Conservation (phyloP, 2,888 invertebrate genomes). For the Epsilonema sp. region DNA sequence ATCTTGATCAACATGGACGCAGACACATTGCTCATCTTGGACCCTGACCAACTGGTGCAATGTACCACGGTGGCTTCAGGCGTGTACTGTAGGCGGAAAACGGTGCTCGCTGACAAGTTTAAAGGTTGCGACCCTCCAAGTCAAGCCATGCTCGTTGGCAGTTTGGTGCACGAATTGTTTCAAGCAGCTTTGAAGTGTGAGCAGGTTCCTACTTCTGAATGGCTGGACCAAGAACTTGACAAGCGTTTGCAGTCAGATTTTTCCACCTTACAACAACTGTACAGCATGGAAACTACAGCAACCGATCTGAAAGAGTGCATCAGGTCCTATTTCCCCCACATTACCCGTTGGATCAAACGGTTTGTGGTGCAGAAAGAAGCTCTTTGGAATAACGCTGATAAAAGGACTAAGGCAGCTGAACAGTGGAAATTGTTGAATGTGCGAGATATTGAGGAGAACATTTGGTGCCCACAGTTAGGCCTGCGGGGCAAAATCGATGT, state of each 20-base stretch:
- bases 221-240: background rate
- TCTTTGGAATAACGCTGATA: no score
- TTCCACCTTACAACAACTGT: background rate
- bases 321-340: background rate
- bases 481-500: slow-evolving; percentile 76
- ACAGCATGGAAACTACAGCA: no score
- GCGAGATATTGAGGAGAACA: slow-evolving; percentile 74
- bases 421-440: slow-evolving; percentile 42
- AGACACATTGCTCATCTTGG: background rate
- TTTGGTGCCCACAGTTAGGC: slow-evolving; percentile 69
- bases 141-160: slow-evolving; percentile 53
- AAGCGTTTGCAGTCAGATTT: background rate
- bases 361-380: background rate
- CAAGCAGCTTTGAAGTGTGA: background rate
- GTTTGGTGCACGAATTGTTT: slow-evolving; percentile 38
- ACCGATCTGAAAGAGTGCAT: background rate
- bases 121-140: slow-evolving; percentile 20
- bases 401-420: no score
- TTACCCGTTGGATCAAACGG: background rate
- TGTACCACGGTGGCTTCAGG: slow-evolving; percentile 63
- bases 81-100: slow-evolving; percentile 61
- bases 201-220: no score
- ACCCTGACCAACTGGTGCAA: slow-evolving; percentile 42
- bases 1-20: no score
- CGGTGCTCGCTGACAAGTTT: slow-evolving; percentile 55